A percentile compares a stretch with the other conserved stretches of the same genome.
phyloP scores from a whole-genome alignment of 1,140 invertebrate genomes.

The Diabrotica undecimpunctata region DNA sequence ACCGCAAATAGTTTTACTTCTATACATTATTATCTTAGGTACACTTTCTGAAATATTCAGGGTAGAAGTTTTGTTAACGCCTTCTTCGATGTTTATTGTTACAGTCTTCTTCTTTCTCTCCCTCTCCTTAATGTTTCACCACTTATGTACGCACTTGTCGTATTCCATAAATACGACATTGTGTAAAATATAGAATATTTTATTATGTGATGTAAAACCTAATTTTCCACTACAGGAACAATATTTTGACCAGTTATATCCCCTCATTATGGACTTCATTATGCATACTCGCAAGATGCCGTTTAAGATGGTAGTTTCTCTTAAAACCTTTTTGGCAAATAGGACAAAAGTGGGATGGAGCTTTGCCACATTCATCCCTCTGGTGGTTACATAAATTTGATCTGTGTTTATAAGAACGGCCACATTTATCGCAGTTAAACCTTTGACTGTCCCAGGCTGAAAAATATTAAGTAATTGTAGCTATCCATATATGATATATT shows the following conservation, averaged over 20 bases:
- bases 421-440: constrained; percentile 38
- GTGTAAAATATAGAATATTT: no score
- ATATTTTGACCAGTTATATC: constrained; percentile 3
- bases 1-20: no score
- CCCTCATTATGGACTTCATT: constrained; percentile 28
- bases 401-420: constrained; percentile 39
- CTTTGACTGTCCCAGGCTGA: constrained; percentile 9
- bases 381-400: constrained; percentile 39
- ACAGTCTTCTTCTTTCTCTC: no score
- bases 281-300: constrained; percentile 43
- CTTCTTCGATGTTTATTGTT: no score
- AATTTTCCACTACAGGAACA: constrained; percentile 14
- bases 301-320: constrained; percentile 51
- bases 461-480: not conserved
- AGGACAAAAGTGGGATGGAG: constrained; percentile 48
- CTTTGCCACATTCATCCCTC: constrained; percentile 40
- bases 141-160: no score
- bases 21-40: no score
- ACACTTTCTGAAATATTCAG: no score
- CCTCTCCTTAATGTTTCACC: no score
- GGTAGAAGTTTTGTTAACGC: no score
- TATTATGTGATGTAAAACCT: no score
- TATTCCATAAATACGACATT: no score
- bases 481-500: not conserved
- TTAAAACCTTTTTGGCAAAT: constrained; percentile 70